Evolutionary conservation across 2,888 invertebrate species (phyloP).

Genomic region (Pomacea canaliculata): DNA sequence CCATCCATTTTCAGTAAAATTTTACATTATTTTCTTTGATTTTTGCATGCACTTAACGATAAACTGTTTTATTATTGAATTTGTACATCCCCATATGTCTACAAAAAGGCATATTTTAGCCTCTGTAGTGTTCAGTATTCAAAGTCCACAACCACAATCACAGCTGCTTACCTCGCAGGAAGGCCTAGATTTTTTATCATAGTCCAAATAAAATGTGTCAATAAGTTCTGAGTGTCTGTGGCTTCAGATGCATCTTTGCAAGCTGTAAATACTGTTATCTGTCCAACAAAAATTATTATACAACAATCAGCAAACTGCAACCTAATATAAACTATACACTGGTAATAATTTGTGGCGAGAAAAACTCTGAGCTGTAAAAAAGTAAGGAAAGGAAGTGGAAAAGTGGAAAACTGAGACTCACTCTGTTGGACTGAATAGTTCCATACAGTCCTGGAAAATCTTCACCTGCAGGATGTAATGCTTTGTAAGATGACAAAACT

Average conservation of each 20-base stretch:
- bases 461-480: background rate
- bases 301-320: too few species aligned
- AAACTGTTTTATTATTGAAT: background rate
- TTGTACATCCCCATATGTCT: background rate
- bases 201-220: background rate
- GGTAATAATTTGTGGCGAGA: too few species aligned
- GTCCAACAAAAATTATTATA: too few species aligned
- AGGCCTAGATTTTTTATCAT: background rate
- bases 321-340: too few species aligned
- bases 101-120: background rate
- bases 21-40: too few species aligned
- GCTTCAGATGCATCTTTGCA: background rate
- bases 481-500: background rate
- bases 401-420: background rate
- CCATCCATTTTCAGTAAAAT: too few species aligned
- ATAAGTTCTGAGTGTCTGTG: background rate
- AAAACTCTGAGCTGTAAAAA: too few species aligned
- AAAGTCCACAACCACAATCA: too few species aligned
- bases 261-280: background rate
- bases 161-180: background rate
- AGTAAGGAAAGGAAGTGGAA: too few species aligned
- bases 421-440: slow-evolving; percentile 9
- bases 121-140: too few species aligned
- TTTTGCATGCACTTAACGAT: background rate
- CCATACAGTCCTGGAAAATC: slow-evolving; percentile 2